Base-by-base conservation (phyloP, 92 coral and sea anemone species). In the Epizoanthus illoricatus region DNA sequence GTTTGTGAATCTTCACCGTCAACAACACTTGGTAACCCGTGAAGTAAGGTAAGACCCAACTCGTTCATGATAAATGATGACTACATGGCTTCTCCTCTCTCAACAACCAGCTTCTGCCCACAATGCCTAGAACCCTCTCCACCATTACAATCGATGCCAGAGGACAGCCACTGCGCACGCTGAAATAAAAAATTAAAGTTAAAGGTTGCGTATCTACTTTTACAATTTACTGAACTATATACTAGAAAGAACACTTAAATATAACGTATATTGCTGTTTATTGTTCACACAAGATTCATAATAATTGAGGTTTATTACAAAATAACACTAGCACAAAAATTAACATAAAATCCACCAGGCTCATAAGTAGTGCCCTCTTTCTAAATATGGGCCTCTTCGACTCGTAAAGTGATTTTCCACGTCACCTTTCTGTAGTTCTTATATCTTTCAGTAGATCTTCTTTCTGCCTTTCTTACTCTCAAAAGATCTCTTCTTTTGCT, bases 261-360 rank as follows among this genome's bases (percentile, higher is more conserved):
- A 43, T 7, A 43, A 43, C 7, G 3, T 43, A 43, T 43, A 43
- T 43, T 43, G 49, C 49, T 43, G 49, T 43, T 43, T 43, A 43
- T 7, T 43, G 49, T 6, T 43, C 49, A 43, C 49, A 43, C 49
- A 43, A 43, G 49, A 43, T 43, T 43, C 49, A 43, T 43, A 43
- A 43, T 7, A 43, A 43, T 6, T 43, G 49, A 43, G 49, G 49
- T 43, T 43, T n/a, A 43, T 43, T 43, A 43, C 49, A 43, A 43
- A 43, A 3, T 43, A 43, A 6, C 49, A 43, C 49, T 43, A n/a
- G n/a, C n/a, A n/a, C n/a, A n/a, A n/a, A n/a, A n/a, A n/a, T n/a
- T n/a, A n/a, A n/a, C n/a, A n/a, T 58, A 78, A 56, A 80, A 86
- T 47, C 65, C 89, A 23, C 89, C 89, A 39, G 81, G 69, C 42